Evolutionary conservation across 2,113 vertebrate species (phyloP).

Genomic region (Nothobranchius furzeri): DNA sequence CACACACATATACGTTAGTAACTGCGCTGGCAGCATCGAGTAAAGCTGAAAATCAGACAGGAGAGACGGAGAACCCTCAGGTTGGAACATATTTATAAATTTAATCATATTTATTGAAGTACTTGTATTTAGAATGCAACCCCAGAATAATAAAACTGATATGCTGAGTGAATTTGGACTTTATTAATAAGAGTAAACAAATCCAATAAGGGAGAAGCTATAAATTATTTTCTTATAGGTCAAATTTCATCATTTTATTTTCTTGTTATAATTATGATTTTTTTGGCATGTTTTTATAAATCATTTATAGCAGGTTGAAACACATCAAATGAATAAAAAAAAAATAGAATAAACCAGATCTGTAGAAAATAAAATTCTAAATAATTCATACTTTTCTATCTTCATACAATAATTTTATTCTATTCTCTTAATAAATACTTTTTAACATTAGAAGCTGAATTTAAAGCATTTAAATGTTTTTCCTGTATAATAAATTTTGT

Average conservation of each 20-base stretch:
- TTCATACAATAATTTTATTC: too few relatives aligned
- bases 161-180: not conserved
- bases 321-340: not conserved
- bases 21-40: not conserved
- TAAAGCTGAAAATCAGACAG: constrained; percentile 22
- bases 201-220: not conserved
- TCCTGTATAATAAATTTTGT: too few relatives aligned
- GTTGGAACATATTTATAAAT: not conserved
- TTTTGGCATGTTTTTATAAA: too few relatives aligned
- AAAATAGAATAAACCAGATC: too few relatives aligned
- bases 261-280: too few relatives aligned
- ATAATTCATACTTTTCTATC: too few relatives aligned
- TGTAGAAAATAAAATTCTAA: too few relatives aligned
- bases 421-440: too few relatives aligned
- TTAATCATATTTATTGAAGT: not conserved
- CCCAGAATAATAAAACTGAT: accelerated
- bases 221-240: too few relatives aligned
- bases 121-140: accelerated
- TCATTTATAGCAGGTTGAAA: not conserved
- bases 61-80: not conserved
- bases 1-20: not conserved
- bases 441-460: too few relatives aligned
- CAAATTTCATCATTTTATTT: too few relatives aligned
- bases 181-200: not conserved
- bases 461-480: too few relatives aligned